Percentiles rank a stretch among this genome's conserved stretches.
These are phyloP conservation scores for Toxotes lorentzi DNA, from an alignment of 2,797 vertebrate genomes.

Conservation along the genomic window DNA sequence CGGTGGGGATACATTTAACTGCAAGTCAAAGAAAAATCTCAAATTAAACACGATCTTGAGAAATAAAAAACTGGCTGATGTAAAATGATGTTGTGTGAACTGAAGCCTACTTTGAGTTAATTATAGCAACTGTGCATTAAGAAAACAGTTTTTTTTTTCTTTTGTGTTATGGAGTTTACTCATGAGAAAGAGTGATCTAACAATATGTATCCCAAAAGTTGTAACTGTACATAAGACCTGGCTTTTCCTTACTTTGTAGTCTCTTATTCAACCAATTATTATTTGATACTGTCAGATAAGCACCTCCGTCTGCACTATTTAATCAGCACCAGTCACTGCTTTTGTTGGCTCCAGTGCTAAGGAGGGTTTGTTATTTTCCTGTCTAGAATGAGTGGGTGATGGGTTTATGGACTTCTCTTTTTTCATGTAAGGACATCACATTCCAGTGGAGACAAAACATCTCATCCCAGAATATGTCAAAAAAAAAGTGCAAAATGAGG, in stretches of 20 bases:
- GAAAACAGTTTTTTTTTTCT: neutral
- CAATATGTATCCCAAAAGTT: neutral
- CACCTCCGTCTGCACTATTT: slow-evolving; percentile 4
- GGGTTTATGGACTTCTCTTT: slow-evolving; percentile 61
- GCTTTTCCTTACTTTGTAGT: neutral
- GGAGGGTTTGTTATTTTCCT: slow-evolving; percentile 62
- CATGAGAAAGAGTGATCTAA: neutral
- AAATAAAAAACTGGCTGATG: slow-evolving; percentile 2
- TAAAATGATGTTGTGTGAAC: neutral
- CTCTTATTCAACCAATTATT: slow-evolving; percentile 6
- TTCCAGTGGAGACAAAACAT: slow-evolving; percentile 58
- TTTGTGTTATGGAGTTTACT: neutral
- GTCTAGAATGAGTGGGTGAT: slow-evolving; percentile 54
- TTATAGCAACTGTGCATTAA: neutral
- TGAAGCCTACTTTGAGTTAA: neutral
- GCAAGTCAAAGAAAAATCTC: neutral
- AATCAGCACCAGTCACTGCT: slow-evolving; percentile 53
- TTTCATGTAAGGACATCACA: slow-evolving; percentile 46
- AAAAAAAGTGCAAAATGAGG: slow-evolving; percentile 9
- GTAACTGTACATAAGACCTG: neutral
- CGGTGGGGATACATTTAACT: neutral
- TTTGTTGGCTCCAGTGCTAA: slow-evolving; percentile 58
- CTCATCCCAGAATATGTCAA: slow-evolving; percentile 2
- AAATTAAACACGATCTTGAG: neutral
- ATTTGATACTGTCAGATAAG: slow-evolving; percentile 15